Conservation (phyloP, 2,113 vertebrate species). For the Gnathonemus echidnorhynchus region DNA sequence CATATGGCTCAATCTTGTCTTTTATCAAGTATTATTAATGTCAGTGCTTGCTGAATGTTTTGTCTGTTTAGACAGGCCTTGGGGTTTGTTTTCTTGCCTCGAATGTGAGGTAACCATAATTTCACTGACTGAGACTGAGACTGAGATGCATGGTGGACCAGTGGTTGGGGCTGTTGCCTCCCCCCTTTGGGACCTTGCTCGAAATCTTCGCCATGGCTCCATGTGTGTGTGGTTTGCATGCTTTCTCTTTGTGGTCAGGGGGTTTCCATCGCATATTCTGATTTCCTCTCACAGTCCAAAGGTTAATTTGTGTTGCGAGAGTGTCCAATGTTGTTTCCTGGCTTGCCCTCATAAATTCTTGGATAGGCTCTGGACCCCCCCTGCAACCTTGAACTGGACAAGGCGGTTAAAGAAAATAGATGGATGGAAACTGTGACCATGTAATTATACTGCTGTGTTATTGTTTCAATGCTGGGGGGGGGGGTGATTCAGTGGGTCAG, state of each 20-base stretch:
- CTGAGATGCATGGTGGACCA: neutral
- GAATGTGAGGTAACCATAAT: neutral
- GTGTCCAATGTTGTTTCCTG: neutral
- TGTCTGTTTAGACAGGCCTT: neutral
- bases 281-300: neutral
- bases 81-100: neutral
- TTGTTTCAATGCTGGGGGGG: neutral
- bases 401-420: neutral
- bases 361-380: neutral
- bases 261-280: neutral
- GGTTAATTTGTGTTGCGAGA: neutral
- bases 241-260: neutral
- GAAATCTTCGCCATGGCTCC: neutral
- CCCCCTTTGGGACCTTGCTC: neutral
- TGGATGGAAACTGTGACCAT: neutral
- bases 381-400: neutral
- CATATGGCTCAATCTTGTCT: neutral
- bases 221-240: neutral
- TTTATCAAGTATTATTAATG: neutral
- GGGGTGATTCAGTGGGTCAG: neutral
- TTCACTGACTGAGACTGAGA: neutral
- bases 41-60: neutral
- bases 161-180: neutral
- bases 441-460: neutral
- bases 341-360: neutral